Base-by-base conservation (phyloP, 2,797 vertebrate genomes). In the Xenops minutus region DNA sequence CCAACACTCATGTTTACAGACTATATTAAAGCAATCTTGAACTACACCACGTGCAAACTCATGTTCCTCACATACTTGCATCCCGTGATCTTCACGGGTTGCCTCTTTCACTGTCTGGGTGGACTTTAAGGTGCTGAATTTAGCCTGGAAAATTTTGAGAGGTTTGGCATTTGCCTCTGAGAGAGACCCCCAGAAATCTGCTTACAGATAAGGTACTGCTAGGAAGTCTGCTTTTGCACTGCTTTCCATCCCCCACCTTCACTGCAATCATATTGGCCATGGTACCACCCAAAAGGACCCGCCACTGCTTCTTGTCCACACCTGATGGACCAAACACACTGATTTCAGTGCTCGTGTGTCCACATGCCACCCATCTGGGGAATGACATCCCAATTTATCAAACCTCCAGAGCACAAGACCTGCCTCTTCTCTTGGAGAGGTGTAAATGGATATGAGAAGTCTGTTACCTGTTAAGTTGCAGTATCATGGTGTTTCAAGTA, bases 371-470 rank as follows among this genome's bases (percentile, higher is more conserved):
- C 8, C 67, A 54, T 29, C 27, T 52, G 26, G 29, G 15, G 37
- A 91, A 67, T 0, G 2, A 41, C 61, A 52, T 17, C 48, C n/a
- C 6, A 15, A 16, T 14, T 77, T 51, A 86, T 0, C 5, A 0
- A 80, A 44, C 10, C 23, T 76, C 48, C 39, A 46, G 32, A 44
- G 21, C 4, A 41, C 23, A 37, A 73, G 39, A 54, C 10, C 23
- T 11, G 14, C 34, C 9, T 69, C n/a, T 66, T 55, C 43, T 72
- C n/a, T 66, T 22, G 22, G 10, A 89, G 29, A 9, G 48, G 22
- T 4, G 6, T 49, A 88, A n/a, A 68, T 12, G 73, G 41, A 61
- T 9, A 12, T 1, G 26, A 89, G 30, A 78, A 64, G 36, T 13
- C 58, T 92, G 61, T 48, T 36, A 37, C n/a, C 43, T 75, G 32